These are phyloP conservation scores for Rhabdornis inornatus DNA, from an alignment of 2,113 vertebrate genomes.

Conservation along the genomic window DNA sequence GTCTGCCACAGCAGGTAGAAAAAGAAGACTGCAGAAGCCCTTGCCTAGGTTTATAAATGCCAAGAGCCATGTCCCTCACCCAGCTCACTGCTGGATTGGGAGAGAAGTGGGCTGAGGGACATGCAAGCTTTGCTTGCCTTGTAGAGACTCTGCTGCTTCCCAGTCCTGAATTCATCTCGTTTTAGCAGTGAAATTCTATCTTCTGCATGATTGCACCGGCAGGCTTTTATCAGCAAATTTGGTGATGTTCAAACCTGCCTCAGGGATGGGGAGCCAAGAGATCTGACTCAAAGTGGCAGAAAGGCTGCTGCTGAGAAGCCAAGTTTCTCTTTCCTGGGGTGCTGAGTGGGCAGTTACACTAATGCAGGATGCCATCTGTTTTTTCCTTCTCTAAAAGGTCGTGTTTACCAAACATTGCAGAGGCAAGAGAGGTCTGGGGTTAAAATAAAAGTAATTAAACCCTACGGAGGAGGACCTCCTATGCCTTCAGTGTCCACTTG, in stretches of 20 bases:
- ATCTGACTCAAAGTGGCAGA: slow-evolving; percentile 61
- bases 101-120: background rate
- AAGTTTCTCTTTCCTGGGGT: slow-evolving; percentile 56
- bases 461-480: background rate
- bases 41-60: background rate
- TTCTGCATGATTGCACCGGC: slow-evolving; percentile 61
- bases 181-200: slow-evolving; percentile 47
- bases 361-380: slow-evolving; percentile 37
- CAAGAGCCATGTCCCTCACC: background rate
- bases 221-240: slow-evolving; percentile 41
- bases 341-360: slow-evolving; percentile 27
- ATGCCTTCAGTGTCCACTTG: background rate
- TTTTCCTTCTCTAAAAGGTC: slow-evolving; percentile 49
- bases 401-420: slow-evolving; percentile 29
- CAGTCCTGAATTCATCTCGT: background rate
- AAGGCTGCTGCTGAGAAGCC: slow-evolving; percentile 58
- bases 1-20: background rate
- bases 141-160: background rate
- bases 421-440: slow-evolving; percentile 42
- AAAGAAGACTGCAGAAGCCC: background rate
- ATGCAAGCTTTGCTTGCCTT: background rate
- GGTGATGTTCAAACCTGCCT: slow-evolving; percentile 47
- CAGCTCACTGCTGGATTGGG: background rate
- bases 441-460: slow-evolving; percentile 57
- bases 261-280: slow-evolving; percentile 42